Conservation (phyloP, 1,140 invertebrate species). For the Rhizoglyphus robini region DNA sequence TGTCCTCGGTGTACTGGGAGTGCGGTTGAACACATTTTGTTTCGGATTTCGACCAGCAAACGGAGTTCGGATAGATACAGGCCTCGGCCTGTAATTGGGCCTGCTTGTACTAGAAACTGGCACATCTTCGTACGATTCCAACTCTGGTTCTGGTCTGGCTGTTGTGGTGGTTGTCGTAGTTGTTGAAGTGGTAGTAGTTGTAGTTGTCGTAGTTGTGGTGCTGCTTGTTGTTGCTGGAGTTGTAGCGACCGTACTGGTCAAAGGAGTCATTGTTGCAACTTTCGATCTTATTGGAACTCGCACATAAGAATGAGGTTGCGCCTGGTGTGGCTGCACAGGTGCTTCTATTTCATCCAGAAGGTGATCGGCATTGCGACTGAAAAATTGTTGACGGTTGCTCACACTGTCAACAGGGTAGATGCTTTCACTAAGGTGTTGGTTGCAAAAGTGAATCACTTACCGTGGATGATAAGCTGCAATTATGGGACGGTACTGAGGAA, state of each 20-base stretch:
- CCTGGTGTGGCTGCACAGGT: background rate
- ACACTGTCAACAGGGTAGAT: background rate
- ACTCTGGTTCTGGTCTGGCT: background rate
- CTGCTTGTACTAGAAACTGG: background rate
- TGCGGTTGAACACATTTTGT: background rate
- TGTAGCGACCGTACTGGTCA: background rate
- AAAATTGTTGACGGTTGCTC: slow-evolving; percentile 6
- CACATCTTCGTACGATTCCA: slow-evolving; percentile 20
- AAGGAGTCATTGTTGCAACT: background rate
- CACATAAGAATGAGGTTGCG: background rate
- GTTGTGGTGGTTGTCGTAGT: slow-evolving; percentile 23
- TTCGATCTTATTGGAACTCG: background rate
- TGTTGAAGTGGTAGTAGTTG: slow-evolving; percentile 15
- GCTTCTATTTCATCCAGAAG: background rate
- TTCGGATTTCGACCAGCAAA: background rate
- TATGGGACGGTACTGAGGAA: background rate
- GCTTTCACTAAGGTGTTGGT: background rate
- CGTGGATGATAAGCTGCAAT: slow-evolving; percentile 6
- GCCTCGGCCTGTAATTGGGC: slow-evolving; percentile 1
- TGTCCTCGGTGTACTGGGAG: background rate
- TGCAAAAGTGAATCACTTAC: background rate
- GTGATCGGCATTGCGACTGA: slow-evolving; percentile 5
- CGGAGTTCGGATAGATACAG: background rate
- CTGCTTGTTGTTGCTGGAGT: background rate
- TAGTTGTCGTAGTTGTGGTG: background rate